Percentiles rank a stretch among this genome's conserved stretches.
Evolutionary conservation across 2,888 invertebrate species (phyloP).

Genomic region (Cordylochernes scorpioides): DNA sequence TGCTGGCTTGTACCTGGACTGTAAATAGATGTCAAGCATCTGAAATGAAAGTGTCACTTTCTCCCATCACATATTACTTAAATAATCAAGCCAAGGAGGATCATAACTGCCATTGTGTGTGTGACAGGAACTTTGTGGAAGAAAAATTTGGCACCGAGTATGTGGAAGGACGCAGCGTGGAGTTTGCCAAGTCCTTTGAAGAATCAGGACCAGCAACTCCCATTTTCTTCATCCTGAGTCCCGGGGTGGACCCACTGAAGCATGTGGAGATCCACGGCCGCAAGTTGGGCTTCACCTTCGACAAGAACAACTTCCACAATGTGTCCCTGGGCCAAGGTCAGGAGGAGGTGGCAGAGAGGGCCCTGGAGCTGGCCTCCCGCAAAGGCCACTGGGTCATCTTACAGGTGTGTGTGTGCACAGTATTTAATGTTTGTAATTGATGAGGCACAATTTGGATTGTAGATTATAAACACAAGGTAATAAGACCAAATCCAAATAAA

Average conservation of each 20-base stretch:
- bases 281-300: constrained; percentile 49
- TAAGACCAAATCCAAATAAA: too few species aligned
- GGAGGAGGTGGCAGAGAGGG: constrained; percentile 72
- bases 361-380: constrained; percentile 58
- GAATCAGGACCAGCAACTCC: constrained; percentile 79
- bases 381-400: constrained; percentile 85
- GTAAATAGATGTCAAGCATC: too few species aligned
- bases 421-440: too few species aligned
- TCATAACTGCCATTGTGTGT: constrained; percentile 3
- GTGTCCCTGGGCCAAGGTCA: constrained; percentile 82
- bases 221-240: constrained; percentile 83
- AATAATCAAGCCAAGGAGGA: too few species aligned
- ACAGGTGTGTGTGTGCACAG: constrained; percentile 34
- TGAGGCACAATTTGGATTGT: too few species aligned
- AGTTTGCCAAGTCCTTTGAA: constrained; percentile 74
- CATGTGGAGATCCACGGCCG: constrained; percentile 75
- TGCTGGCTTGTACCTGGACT: too few species aligned
- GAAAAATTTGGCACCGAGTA: constrained; percentile 75
- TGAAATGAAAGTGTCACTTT: too few species aligned
- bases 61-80: too few species aligned
- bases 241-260: constrained; percentile 83
- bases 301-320: constrained; percentile 64
- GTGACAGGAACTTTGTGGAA: constrained; percentile 58
- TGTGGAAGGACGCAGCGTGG: constrained; percentile 60
- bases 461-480: too few species aligned